Percentiles rank a stretch among this genome's conserved stretches.
Conservation (phyloP, 2,797 vertebrate species). For the Urophycis tenuis region DNA sequence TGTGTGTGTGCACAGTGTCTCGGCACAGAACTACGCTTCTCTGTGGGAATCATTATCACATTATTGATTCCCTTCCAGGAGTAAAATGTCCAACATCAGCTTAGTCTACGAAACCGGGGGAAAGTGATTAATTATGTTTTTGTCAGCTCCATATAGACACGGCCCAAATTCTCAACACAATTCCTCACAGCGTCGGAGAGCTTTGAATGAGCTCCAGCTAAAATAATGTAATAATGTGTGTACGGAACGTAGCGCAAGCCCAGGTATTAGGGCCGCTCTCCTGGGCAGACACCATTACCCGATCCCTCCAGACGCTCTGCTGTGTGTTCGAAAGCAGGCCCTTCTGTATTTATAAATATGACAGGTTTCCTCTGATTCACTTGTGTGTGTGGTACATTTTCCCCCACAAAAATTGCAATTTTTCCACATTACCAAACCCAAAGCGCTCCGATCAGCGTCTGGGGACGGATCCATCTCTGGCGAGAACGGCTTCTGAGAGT, state of each 20-base stretch:
- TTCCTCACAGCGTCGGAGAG: background rate
- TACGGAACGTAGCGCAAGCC: background rate
- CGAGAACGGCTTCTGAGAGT: conserved; percentile 69
- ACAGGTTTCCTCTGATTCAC: conserved; percentile 11
- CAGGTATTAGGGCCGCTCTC: background rate
- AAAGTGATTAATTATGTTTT: conserved; percentile 32
- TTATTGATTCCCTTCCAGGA: conserved; percentile 35
- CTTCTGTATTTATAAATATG: conserved; percentile 10
- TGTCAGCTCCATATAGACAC: background rate
- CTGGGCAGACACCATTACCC: background rate
- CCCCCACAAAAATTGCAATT: background rate
- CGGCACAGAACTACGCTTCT: conserved; percentile 31
- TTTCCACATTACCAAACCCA: conserved; percentile 11
- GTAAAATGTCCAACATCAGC: conserved; percentile 40
- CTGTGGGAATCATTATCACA: conserved; percentile 21
- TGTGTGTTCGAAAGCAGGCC: background rate
- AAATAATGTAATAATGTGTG: background rate
- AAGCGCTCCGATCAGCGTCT: background rate
- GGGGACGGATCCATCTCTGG: conserved; percentile 49
- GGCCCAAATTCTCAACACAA: background rate
- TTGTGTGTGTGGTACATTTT: conserved; percentile 3
- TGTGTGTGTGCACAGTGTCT: background rate
- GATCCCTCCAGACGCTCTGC: background rate
- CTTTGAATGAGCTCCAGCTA: background rate
- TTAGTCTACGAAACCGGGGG: conserved; percentile 12